A percentile compares a stretch with the other conserved stretches of the same genome.
Evolutionary conservation across 2,797 vertebrate species (phyloP).

Genomic region (Erethizon dorsatum): DNA sequence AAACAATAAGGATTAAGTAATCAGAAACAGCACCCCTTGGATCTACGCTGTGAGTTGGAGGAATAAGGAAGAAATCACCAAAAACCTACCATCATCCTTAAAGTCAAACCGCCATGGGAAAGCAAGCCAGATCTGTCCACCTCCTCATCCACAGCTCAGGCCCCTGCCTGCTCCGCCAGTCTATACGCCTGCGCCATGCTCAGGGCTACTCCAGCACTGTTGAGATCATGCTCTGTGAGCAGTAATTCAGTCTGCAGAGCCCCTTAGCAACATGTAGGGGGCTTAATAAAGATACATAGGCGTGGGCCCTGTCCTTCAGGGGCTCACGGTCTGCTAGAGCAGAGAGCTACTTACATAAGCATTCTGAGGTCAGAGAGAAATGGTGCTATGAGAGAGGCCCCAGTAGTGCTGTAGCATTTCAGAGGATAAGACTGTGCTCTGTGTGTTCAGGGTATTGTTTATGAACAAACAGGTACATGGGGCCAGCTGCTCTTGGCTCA

Average conservation of each 20-base stretch:
- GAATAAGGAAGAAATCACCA: not conserved
- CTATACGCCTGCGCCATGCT: not conserved
- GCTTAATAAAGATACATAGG: not conserved
- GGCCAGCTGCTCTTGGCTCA: not conserved
- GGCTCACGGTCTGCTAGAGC: not conserved
- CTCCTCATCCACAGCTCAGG: not conserved
- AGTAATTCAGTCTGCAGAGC: not conserved
- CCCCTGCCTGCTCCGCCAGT: fast-evolving
- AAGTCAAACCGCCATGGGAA: not conserved
- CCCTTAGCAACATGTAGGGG: not conserved
- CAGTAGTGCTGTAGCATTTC: not conserved
- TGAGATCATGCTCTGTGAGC: not conserved
- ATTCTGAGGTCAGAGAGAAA: not conserved
- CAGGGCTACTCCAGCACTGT: not conserved
- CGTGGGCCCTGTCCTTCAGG: not conserved
- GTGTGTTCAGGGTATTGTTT: not conserved
- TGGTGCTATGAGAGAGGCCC: not conserved
- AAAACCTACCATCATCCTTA: not conserved
- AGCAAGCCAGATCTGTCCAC: not conserved
- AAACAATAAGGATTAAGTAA: not conserved
- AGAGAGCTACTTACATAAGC: not conserved
- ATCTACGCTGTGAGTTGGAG: not conserved
- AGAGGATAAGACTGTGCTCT: not conserved
- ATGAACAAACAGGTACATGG: not conserved
- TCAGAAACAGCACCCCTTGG: not conserved